phyloP scores from a whole-genome alignment of 2,797 vertebrate species.

The Thaleichthys pacificus region DNA sequence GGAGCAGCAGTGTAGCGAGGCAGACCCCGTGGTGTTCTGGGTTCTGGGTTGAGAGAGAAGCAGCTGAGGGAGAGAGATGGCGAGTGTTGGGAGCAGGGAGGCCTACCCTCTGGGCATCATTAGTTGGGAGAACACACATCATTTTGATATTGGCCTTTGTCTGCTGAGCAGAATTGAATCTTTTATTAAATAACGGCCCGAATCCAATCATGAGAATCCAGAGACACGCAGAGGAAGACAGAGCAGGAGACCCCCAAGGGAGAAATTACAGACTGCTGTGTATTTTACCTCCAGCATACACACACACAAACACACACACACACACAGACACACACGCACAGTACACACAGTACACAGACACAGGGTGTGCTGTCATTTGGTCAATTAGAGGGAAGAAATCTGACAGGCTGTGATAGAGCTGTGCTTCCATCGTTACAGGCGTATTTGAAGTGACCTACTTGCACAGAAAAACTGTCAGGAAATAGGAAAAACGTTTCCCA shows the following conservation, averaged over 20 bases:
- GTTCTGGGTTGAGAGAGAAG: not conserved
- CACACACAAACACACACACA: not conserved
- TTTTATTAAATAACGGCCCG: conserved; percentile 40
- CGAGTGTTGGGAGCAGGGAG: conserved; percentile 43
- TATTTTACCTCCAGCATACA: not conserved
- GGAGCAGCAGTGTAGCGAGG: conserved; percentile 4
- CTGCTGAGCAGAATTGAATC: conserved; percentile 22
- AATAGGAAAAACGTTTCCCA: conserved; percentile 18
- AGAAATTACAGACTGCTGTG: not conserved
- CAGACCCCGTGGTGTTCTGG: conserved; percentile 32
- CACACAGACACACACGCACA: not conserved
- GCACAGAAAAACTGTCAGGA: conserved; percentile 34
- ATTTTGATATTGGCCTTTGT: conserved; percentile 43
- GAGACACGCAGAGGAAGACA: conserved; percentile 7
- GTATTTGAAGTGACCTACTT: conserved; percentile 60
- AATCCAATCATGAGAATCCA: conserved; percentile 27
- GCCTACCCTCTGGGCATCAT: conserved; percentile 22
- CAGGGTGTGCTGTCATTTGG: not conserved
- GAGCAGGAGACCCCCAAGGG: conserved; percentile 4
- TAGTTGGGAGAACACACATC: conserved; percentile 41
- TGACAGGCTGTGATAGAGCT: conserved; percentile 19
- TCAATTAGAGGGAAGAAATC: conserved; percentile 14
- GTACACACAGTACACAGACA: not conserved
- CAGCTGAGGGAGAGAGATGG: conserved; percentile 43
- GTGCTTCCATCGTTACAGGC: conserved; percentile 35